These are phyloP conservation scores for Pentamera pediparva DNA, from an alignment of 53 echinoderm and acorn worm genomes.

Conservation along the genomic window DNA sequence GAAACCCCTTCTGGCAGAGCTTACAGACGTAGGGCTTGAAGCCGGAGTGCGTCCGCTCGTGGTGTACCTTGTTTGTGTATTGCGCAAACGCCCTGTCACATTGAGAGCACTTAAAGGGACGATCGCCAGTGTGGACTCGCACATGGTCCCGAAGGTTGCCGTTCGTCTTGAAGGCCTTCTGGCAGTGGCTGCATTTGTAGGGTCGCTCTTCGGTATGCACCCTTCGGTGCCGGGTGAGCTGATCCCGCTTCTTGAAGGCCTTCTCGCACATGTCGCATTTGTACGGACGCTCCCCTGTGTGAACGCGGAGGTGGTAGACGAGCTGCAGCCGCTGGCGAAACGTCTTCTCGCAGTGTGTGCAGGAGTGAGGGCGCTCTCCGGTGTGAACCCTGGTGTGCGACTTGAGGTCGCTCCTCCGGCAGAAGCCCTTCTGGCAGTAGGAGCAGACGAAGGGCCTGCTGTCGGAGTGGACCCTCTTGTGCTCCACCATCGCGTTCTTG, in stretches of 20 bases:
- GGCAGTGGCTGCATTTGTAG: slow-evolving; percentile 23
- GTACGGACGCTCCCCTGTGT: slow-evolving; percentile 32
- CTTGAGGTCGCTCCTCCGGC: slow-evolving; percentile 45
- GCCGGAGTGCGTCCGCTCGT: slow-evolving; percentile 8
- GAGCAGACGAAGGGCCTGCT: slow-evolving; percentile 53
- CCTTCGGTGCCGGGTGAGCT: slow-evolving; percentile 18
- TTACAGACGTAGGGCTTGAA: slow-evolving; percentile 17
- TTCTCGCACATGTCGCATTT: slow-evolving; percentile 26
- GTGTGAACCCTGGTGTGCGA: slow-evolving; percentile 57
- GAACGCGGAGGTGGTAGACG: slow-evolving; percentile 14
- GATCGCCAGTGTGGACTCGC: slow-evolving; percentile 20
- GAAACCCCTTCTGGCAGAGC: slow-evolving; percentile 7
- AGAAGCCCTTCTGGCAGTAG: slow-evolving; percentile 45
- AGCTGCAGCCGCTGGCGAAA: slow-evolving; percentile 39
- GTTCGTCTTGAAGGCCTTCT: slow-evolving; percentile 14
- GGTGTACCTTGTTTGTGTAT: slow-evolving; percentile 22
- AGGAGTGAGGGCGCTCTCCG: slow-evolving; percentile 47
- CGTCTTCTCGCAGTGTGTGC: slow-evolving; percentile 43
- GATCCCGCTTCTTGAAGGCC: slow-evolving; percentile 18
- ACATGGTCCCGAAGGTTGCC: slow-evolving; percentile 17
- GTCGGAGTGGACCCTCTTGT: slow-evolving; percentile 50
- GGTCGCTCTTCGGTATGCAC: slow-evolving; percentile 29
- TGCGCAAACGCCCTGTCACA: slow-evolving; percentile 21
- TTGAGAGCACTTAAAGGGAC: slow-evolving; percentile 15
- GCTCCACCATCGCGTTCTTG: slow-evolving; percentile 40